Evolutionary conservation across 1,140 invertebrate genomes (phyloP), one percentile per base, ranked within the genome.

Genomic region (Drosophila orena): DNA sequence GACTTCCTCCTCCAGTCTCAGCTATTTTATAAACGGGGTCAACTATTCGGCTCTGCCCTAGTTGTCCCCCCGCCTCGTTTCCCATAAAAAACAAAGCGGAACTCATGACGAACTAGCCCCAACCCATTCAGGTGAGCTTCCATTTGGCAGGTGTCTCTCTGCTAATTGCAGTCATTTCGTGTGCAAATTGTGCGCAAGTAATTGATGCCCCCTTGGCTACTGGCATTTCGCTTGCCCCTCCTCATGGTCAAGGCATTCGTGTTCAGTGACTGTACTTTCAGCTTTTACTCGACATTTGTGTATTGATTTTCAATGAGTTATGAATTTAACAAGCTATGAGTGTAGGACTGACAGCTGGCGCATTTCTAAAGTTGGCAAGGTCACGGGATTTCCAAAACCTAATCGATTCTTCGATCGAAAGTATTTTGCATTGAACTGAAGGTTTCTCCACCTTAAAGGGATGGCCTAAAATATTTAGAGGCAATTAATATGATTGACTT

Each of bases 111-210:
- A 52, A 52, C 30, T 35, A 35, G 15, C 17, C 10, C 42, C 12
- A n/a, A 34, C 57, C 44, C n/a, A 42, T 27, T 68, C 38, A 55
- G 34, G 34, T 68, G 27, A 44, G 62, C 49, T 55, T 34, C 72
- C 72, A 46, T 57, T 55, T 58, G 52, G 37, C 66, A 81, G 77
- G 62, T 85, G 77, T 61, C 58, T 72, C 71, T 47, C 66, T 62
- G 62, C 77, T 88, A 88, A 88, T 88, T 88, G 84, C 79, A 60
- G 40, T 88, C 74, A 70, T 88, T 85, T 88, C 66, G 52, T 68
- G 83, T 73, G 65, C 83, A 86, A 86, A 88, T 88, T 86, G 78
- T 68, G 68, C 56, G 46, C 74, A 58, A 66, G 65, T 75, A 75
- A 64, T 64, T 60, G 74, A 58, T 59, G 71, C 34, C 55, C 38